These are phyloP conservation scores for Anguilla pacifica DNA, from an alignment of 2,797 vertebrate genomes.

Conservation along the genomic window DNA sequence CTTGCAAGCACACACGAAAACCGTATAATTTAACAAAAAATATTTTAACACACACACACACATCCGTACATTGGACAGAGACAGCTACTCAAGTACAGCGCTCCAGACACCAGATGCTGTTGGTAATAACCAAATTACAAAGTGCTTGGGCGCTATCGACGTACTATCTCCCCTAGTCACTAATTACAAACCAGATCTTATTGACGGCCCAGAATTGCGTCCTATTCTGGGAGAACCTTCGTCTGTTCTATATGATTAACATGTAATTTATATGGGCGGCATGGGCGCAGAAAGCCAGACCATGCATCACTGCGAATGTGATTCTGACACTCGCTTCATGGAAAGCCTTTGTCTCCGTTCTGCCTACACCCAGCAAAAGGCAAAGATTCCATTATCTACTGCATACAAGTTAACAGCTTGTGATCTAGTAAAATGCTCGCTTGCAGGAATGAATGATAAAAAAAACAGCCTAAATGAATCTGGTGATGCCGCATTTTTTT, in stretches of 20 bases:
- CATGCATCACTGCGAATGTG: neutral
- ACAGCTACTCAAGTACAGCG: neutral
- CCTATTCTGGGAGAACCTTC: slow-evolving; percentile 22
- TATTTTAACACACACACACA: neutral
- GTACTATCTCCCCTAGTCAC: slow-evolving; percentile 13
- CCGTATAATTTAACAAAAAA: neutral
- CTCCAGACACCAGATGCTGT: slow-evolving; percentile 22
- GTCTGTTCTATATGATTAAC: slow-evolving; percentile 19
- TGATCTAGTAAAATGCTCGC: neutral
- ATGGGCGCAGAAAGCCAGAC: neutral
- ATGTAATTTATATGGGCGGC: slow-evolving; percentile 14
- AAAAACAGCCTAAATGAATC: neutral
- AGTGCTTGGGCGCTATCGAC: slow-evolving; percentile 6
- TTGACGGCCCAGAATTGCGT: neutral
- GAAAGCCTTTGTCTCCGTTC: slow-evolving; percentile 14
- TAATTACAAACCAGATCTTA: slow-evolving; percentile 25
- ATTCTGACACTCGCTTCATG: neutral
- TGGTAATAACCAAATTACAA: slow-evolving; percentile 7
- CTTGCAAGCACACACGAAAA: neutral
- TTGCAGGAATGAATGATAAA: neutral
- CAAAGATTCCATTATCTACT: neutral
- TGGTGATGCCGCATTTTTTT: neutral
- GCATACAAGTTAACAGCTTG: neutral
- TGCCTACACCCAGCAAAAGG: neutral
- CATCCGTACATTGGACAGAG: neutral